Evolutionary conservation across 2,113 vertebrate species (phyloP).

Genomic region (Poecile atricapillus): DNA sequence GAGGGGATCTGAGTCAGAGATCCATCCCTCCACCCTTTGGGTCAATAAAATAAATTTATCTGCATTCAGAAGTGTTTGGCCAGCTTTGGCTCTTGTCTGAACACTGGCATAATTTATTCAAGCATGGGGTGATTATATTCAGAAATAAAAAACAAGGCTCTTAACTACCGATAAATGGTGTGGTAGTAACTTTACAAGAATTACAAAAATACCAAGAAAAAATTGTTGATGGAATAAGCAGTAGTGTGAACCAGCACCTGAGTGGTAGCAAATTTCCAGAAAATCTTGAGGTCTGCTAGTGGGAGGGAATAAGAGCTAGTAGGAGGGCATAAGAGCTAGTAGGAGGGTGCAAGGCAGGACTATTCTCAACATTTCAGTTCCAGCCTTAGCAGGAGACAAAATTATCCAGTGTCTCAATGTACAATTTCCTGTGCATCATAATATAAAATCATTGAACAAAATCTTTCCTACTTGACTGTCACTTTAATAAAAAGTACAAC

Average conservation of each 20-base stretch:
- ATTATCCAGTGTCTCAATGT: neutral
- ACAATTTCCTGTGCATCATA: neutral
- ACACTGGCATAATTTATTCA: neutral
- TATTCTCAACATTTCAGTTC: slow-evolving; percentile 5
- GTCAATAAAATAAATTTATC: neutral
- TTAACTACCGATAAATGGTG: neutral
- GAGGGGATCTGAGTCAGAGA: slow-evolving; percentile 16
- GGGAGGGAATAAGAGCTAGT: slow-evolving; percentile 23
- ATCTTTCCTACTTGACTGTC: neutral
- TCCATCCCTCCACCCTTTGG: neutral
- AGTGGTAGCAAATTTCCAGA: neutral
- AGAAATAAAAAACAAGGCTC: neutral
- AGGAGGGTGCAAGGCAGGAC: slow-evolving; percentile 27
- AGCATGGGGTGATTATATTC: neutral
- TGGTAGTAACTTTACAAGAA: neutral
- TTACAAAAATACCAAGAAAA: neutral
- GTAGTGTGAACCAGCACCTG: slow-evolving; percentile 1
- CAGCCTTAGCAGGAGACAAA: neutral
- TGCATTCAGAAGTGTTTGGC: neutral
- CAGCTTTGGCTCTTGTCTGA: neutral
- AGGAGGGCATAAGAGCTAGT: slow-evolving; percentile 24
- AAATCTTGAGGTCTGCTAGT: neutral
- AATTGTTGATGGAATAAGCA: neutral
- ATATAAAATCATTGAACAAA: neutral
- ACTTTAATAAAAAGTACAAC: neutral